These are phyloP conservation scores for Nomada flava DNA, from an alignment of 2,888 invertebrate genomes.

Conservation along the genomic window DNA sequence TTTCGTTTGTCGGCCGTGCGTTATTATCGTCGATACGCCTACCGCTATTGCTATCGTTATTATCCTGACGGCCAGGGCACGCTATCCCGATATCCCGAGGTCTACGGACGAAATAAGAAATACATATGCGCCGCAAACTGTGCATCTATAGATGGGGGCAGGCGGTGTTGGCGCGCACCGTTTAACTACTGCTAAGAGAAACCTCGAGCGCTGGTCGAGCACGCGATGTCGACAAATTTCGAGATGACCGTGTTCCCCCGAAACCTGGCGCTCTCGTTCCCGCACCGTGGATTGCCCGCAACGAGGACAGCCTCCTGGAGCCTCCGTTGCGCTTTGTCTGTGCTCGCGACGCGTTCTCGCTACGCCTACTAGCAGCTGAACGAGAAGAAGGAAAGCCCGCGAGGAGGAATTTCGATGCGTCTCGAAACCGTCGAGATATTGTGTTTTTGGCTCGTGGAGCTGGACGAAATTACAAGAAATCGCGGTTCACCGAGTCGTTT, in stretches of 20 bases:
- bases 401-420: constrained; percentile 39
- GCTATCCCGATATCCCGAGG: constrained; percentile 47
- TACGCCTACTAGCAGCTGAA: constrained; percentile 11
- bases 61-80: constrained; percentile 29
- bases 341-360: neutral
- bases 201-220: too few species aligned
- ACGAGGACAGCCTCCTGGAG: neutral
- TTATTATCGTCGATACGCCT: constrained; percentile 35
- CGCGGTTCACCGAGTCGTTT: constrained; percentile 61
- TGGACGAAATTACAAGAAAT: constrained; percentile 73
- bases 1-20: constrained; percentile 1
- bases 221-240: neutral
- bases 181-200: neutral
- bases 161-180: neutral
- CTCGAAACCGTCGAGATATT: constrained; percentile 51
- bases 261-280: constrained; percentile 33
- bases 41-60: constrained; percentile 56
- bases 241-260: neutral
- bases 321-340: too few species aligned
- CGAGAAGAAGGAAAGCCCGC: constrained; percentile 48
- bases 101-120: constrained; percentile 54
- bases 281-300: constrained; percentile 49
- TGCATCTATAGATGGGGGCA: neutral
- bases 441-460: constrained; percentile 68
- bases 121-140: constrained; percentile 11